Conservation (phyloP, 2,113 vertebrate species). For the Turdus rufiventris region DNA sequence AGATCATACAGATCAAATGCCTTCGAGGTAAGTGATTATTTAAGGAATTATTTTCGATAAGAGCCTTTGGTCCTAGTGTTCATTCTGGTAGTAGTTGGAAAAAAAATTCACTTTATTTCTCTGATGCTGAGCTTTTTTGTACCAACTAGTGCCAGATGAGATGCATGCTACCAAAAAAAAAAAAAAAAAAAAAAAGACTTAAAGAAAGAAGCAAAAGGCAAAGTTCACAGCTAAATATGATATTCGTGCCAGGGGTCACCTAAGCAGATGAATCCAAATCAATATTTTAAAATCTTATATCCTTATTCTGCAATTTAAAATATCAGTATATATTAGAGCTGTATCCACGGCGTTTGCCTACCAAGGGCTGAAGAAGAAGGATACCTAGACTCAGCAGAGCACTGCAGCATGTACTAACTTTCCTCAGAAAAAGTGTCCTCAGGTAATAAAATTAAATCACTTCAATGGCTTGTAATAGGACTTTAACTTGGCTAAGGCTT, state of each 20-base stretch:
- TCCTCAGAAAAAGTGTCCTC: neutral
- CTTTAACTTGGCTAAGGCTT: neutral
- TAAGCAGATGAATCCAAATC: neutral
- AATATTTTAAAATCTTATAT: neutral
- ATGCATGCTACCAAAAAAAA: neutral
- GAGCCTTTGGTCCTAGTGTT: neutral
- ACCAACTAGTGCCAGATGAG: neutral
- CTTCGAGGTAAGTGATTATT: constrained; percentile 61
- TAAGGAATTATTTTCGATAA: constrained; percentile 60
- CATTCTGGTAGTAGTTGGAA: neutral
- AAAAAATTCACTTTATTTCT: neutral
- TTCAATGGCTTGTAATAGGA: constrained; percentile 16
- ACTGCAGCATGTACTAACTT: neutral
- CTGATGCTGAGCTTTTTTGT: neutral
- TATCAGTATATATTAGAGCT: neutral
- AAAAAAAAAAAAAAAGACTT: neutral
- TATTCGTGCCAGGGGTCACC: neutral
- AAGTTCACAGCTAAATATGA: neutral
- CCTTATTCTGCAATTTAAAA: neutral
- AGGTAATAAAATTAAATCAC: constrained; percentile 49
- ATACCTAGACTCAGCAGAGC: neutral
- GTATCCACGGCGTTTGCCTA: neutral
- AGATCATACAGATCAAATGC: constrained; percentile 53
- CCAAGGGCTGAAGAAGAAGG: neutral
- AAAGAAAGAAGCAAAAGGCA: neutral